A percentile compares a stretch with the other conserved stretches of the same genome.
These are phyloP conservation scores for Erebia epiphron DNA, from an alignment of 2,888 invertebrate species.

Conservation along the genomic window DNA sequence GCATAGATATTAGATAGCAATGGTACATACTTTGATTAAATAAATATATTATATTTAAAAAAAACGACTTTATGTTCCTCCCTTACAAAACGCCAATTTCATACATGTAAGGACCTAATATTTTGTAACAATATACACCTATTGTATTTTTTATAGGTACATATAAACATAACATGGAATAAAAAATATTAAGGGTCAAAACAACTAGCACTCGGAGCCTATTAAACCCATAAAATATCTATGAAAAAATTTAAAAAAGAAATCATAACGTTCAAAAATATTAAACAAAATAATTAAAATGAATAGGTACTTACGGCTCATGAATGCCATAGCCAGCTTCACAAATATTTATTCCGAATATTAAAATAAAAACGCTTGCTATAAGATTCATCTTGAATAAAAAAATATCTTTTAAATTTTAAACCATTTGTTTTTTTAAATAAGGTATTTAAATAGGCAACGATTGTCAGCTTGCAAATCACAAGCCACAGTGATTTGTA, in stretches of 20 bases:
- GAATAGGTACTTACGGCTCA: slow-evolving; percentile 40
- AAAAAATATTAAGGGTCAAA: too few species aligned
- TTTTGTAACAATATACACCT: too few species aligned
- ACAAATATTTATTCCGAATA: slow-evolving; percentile 54
- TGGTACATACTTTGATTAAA: too few species aligned
- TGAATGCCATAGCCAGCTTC: slow-evolving; percentile 60
- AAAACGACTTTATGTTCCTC: too few species aligned
- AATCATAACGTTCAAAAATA: not conserved
- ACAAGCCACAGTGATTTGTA: slow-evolving; percentile 60
- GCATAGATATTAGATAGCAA: too few species aligned
- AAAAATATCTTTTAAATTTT: slow-evolving; percentile 24
- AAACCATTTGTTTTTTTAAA: slow-evolving; percentile 47
- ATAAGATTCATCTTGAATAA: slow-evolving; percentile 54
- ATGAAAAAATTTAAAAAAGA: not conserved
- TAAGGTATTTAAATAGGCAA: slow-evolving; percentile 36
- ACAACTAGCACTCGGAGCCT: too few species aligned
- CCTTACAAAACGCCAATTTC: too few species aligned
- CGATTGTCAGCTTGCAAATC: slow-evolving; percentile 56
- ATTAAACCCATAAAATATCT: too few species aligned
- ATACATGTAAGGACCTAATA: too few species aligned
- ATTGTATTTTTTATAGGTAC: too few species aligned
- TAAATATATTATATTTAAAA: too few species aligned
- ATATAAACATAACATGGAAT: too few species aligned
- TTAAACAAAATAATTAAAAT: slow-evolving; percentile 1
- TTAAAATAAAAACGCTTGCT: slow-evolving; percentile 55